Evolutionary conservation across 2,797 vertebrate species (phyloP).

Genomic region (Pangasius sanitwongsei): DNA sequence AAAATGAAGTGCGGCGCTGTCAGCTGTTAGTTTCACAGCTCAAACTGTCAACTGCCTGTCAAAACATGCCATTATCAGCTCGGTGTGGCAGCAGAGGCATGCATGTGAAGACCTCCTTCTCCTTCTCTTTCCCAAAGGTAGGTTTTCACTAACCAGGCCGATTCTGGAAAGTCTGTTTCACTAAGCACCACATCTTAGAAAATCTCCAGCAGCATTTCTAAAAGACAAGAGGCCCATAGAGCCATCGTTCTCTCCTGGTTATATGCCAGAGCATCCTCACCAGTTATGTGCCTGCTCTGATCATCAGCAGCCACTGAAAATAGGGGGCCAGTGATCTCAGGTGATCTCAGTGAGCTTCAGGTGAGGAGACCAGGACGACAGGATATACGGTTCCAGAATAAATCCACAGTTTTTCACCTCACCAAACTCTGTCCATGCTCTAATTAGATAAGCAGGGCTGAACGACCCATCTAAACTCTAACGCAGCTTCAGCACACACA

Average conservation of each 20-base stretch:
- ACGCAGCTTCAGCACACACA: neutral
- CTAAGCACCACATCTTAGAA: neutral
- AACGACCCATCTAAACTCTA: neutral
- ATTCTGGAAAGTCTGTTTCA: neutral
- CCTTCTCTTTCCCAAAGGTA: neutral
- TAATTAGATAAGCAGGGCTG: slow-evolving; percentile 1
- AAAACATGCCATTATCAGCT: slow-evolving; percentile 60
- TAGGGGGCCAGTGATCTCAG: neutral
- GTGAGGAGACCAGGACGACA: neutral
- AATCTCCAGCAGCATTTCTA: neutral
- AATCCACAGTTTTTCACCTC: neutral
- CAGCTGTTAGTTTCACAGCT: slow-evolving; percentile 26
- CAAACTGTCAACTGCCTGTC: slow-evolving; percentile 50
- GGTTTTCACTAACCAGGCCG: neutral
- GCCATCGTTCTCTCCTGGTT: neutral
- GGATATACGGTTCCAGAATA: neutral
- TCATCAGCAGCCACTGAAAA: neutral
- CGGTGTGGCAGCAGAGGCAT: slow-evolving; percentile 44
- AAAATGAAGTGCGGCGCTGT: slow-evolving; percentile 30
- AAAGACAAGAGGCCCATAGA: neutral
- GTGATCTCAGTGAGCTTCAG: neutral
- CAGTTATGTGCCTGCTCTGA: neutral
- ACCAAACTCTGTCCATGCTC: neutral
- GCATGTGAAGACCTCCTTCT: slow-evolving; percentile 43
- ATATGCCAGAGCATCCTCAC: neutral